phyloP scores from a whole-genome alignment of 1,140 invertebrate species.

The Musca domestica region DNA sequence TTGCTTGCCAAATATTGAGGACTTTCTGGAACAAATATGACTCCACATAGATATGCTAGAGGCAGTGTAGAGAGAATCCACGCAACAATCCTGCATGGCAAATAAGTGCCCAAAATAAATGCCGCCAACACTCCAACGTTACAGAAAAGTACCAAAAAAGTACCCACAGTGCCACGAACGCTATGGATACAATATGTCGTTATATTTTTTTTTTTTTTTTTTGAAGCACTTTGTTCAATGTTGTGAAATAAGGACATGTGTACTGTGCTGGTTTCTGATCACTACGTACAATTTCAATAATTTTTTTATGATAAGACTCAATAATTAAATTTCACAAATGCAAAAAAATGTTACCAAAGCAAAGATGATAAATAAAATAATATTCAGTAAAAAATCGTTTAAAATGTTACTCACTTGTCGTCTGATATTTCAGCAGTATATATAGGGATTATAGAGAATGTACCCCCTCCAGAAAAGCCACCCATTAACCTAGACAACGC shows the following conservation, averaged over 20 bases:
- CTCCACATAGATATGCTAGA: conserved; percentile 53
- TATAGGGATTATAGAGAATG: conserved; percentile 54
- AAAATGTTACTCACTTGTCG: conserved; percentile 34
- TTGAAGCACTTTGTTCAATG: too few relatives aligned
- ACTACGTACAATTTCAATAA: too few relatives aligned
- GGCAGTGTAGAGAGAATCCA: conserved; percentile 56
- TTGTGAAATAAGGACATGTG: too few relatives aligned
- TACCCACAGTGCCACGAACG: conserved; percentile 56
- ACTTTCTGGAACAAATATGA: conserved; percentile 58
- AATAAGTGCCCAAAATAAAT: conserved; percentile 56
- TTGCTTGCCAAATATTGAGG: conserved; percentile 56
- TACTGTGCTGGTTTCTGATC: too few relatives aligned
- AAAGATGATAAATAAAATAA: too few relatives aligned
- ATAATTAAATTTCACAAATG: not conserved
- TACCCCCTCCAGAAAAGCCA: conserved; percentile 53
- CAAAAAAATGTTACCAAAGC: too few relatives aligned
- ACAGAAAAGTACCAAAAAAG: conserved; percentile 56
- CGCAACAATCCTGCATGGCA: conserved; percentile 53
- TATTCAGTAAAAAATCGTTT: not conserved
- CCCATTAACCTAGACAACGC: conserved; percentile 53
- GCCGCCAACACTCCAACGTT: conserved; percentile 57
- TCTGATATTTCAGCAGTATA: conserved; percentile 56
- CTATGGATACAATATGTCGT: too few relatives aligned
- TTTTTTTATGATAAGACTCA: too few relatives aligned
- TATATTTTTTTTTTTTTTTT: too few relatives aligned